phyloP scores from a whole-genome alignment of 2,797 vertebrate genomes.

The Gallinago nigripennis region DNA sequence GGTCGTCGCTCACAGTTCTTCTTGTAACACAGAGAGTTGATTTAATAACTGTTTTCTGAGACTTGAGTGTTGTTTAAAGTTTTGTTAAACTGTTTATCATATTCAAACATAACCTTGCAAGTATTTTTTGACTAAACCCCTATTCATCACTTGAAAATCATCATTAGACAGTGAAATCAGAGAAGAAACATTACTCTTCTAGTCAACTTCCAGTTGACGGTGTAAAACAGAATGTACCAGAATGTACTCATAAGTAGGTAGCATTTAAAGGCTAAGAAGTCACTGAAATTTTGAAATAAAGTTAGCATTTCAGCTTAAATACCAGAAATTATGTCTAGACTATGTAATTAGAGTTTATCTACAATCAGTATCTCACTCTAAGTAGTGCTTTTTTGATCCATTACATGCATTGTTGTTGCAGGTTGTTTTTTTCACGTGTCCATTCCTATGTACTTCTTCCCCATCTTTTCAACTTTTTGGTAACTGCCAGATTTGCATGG shows the following conservation, averaged over 20 bases:
- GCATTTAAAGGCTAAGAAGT: slow-evolving; percentile 62
- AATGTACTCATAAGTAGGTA: slow-evolving; percentile 33
- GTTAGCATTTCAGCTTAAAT: slow-evolving; percentile 64
- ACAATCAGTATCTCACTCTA: slow-evolving; percentile 48
- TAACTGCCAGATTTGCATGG: neutral
- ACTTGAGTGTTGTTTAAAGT: slow-evolving; percentile 10
- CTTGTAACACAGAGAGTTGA: slow-evolving; percentile 65
- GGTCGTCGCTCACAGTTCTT: slow-evolving; percentile 67
- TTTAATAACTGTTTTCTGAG: slow-evolving; percentile 59
- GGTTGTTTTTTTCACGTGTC: too few species aligned
- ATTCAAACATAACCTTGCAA: slow-evolving; percentile 6
- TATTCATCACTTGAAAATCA: slow-evolving; percentile 25
- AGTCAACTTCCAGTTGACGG: slow-evolving; percentile 20
- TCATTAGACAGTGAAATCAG: slow-evolving; percentile 24
- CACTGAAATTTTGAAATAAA: slow-evolving; percentile 66
- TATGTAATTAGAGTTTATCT: slow-evolving; percentile 67
- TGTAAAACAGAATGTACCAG: slow-evolving; percentile 18
- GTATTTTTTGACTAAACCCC: neutral
- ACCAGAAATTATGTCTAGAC: slow-evolving; percentile 59
- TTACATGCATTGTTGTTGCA: slow-evolving; percentile 3
- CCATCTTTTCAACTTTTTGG: neutral
- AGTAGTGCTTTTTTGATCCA: slow-evolving; percentile 33
- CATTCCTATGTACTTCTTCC: neutral
- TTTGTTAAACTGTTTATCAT: slow-evolving; percentile 27
- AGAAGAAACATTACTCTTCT: slow-evolving; percentile 32